A percentile compares a stretch with the other conserved stretches of the same genome.
These are phyloP conservation scores for Neelides sp. DNA, from an alignment of 1,140 invertebrate species.

Conservation along the genomic window DNA sequence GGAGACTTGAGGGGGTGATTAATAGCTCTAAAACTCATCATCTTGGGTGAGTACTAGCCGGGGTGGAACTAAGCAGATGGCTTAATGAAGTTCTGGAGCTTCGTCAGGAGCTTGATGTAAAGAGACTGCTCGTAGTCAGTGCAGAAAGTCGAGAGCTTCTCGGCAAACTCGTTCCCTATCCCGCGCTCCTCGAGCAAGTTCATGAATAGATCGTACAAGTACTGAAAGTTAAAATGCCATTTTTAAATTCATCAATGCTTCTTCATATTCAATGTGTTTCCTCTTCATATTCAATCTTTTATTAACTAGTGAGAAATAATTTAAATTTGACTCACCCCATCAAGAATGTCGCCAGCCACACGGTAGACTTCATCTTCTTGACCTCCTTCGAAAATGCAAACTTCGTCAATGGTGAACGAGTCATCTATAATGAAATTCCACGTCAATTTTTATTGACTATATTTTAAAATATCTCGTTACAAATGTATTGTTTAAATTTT, in stretches of 20 bases:
- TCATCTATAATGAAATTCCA: slow-evolving; percentile 31
- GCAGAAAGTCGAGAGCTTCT: slow-evolving; percentile 69
- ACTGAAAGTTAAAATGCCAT: slow-evolving; percentile 46
- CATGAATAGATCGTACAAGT: slow-evolving; percentile 85
- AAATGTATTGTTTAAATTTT: neutral
- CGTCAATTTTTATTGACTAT: too few relatives aligned
- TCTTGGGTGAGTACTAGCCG: slow-evolving; percentile 1
- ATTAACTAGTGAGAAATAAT: neutral
- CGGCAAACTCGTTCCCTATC: slow-evolving; percentile 76
- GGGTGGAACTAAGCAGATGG: too few relatives aligned
- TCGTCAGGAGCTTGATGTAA: slow-evolving; percentile 73
- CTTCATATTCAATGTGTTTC: neutral
- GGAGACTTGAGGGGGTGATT: too few relatives aligned
- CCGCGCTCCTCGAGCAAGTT: slow-evolving; percentile 87
- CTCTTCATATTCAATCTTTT: neutral
- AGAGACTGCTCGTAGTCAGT: slow-evolving; percentile 78
- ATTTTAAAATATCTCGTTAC: too few relatives aligned
- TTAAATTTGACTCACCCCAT: slow-evolving; percentile 52
- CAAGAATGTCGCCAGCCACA: slow-evolving; percentile 75
- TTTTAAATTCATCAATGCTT: slow-evolving; percentile 4
- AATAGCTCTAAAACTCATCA: too few relatives aligned
- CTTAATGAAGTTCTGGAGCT: slow-evolving; percentile 63
- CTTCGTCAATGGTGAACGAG: slow-evolving; percentile 71
- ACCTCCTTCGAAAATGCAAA: slow-evolving; percentile 68
- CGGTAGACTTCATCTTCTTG: slow-evolving; percentile 69